Percentiles rank a stretch among this genome's conserved stretches.
phyloP scores from a whole-genome alignment of 2,888 invertebrate species.

The Notodromas monacha region DNA sequence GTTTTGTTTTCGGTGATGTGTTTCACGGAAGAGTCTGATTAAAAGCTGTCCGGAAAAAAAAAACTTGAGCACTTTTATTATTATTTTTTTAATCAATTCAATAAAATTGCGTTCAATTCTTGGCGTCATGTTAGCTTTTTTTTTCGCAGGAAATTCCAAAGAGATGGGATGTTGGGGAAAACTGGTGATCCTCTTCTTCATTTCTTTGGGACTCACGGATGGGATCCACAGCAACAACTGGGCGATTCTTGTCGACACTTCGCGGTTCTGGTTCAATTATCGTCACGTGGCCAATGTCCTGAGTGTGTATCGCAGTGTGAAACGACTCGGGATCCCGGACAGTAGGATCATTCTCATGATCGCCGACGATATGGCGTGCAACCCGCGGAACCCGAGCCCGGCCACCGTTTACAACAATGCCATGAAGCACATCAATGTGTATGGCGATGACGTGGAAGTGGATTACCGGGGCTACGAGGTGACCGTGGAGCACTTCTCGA shows the following conservation, averaged over 20 bases:
- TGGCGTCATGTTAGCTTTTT: too few species aligned
- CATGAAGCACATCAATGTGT: conserved; percentile 88
- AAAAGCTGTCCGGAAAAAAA: too few species aligned
- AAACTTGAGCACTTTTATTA: too few species aligned
- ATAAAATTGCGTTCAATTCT: too few species aligned
- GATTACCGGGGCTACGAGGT: conserved; percentile 56
- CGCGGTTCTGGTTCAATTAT: conserved; percentile 98
- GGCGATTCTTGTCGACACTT: conserved; percentile 95
- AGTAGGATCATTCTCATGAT: conserved; percentile 92
- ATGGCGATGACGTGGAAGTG: conserved; percentile 96
- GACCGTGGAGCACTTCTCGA: conserved; percentile 91
- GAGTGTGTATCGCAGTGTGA: conserved; percentile 89
- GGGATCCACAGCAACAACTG: conserved; percentile 82
- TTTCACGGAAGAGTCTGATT: too few species aligned
- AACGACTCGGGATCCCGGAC: conserved; percentile 90
- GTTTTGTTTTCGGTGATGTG: too few species aligned
- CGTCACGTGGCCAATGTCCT: conserved; percentile 94
- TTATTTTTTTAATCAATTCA: too few species aligned
- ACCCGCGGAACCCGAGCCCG: conserved; percentile 81
- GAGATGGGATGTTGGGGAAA: too few species aligned
- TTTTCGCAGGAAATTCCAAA: too few species aligned
- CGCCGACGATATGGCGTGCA: conserved; percentile 98
- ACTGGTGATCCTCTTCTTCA: too few species aligned
- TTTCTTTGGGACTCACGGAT: too few species aligned
- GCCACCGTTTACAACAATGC: conserved; percentile 94